Base-by-base conservation (phyloP, 2,797 vertebrate species). In the Pipistrellus nathusii region DNA sequence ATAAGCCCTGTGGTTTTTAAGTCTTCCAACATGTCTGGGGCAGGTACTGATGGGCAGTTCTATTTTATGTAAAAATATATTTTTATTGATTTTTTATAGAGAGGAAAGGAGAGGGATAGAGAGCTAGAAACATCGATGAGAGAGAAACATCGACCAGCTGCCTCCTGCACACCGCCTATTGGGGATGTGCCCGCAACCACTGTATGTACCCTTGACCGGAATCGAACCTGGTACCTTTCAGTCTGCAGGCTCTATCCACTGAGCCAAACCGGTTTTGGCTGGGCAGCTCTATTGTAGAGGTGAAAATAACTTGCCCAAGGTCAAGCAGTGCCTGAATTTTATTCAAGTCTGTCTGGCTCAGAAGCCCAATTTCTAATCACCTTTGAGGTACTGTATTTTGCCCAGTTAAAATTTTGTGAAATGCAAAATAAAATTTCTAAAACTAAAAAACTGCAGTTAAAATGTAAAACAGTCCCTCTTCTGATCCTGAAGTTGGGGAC, bases 291-390 rank as follows among this genome's bases (percentile, higher is more conserved):
- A 59, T 35, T 85, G 23, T 27, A 14, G 3, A 68, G 6, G 44
- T 18, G n/a, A 80, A 48, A 30, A 35, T 76, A 90, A 41, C 51
- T 84, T 84, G 53, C 7, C 85, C 46, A n/a, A 64, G 69, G 75
- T 84, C 44, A 93, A 62, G 81, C 3, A 3, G 41, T 41, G 13
- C 30, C 41, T 87, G 48, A 25, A 76, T 93, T 93, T 88, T 66
- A 71, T 94, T 20, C 10, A 18, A 69, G 77, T 84, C 46, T 90
- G 13, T 77, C 62, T 91, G 48, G 59, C 32, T 59, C 11, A 35
- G 73, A 77, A 93, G 38, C 23, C 46, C 32, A 80, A n/a, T 89
- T 94, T 94, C n/a, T 30, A 83, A 27, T 80, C 57, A 69, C n/a
- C 76, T 92, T 88, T 15, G 12, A 48, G 48, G 38, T n/a, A 85